Evolutionary conservation across 2,113 vertebrate genomes (phyloP).

Genomic region (Apodemus speciosus): DNA sequence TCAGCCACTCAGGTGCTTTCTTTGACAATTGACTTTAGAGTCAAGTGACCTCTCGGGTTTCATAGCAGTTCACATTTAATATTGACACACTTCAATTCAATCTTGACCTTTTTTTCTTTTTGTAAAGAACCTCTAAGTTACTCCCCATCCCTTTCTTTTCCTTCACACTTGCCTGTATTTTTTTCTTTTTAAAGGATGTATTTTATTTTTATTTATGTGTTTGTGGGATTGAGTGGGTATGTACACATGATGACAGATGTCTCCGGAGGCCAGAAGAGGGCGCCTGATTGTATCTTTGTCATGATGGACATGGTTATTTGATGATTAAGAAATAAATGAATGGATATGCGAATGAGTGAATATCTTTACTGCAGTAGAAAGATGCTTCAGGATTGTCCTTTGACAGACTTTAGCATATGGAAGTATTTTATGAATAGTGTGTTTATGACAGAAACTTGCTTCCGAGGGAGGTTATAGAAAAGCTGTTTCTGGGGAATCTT

Average conservation of each 20-base stretch:
- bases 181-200: not conserved
- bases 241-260: not conserved
- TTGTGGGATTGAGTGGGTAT: too few relatives aligned
- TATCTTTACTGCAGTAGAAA: slow-evolving; percentile 25
- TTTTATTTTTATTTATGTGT: not conserved
- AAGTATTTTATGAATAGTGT: slow-evolving; percentile 61
- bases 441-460: slow-evolving; percentile 63
- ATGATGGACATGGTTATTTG: not conserved
- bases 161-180: not conserved
- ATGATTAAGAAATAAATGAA: not conserved
- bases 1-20: not conserved
- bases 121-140: not conserved
- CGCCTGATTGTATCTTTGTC: not conserved
- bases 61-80: not conserved
- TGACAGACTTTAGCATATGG: slow-evolving; percentile 29
- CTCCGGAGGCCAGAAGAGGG: not conserved
- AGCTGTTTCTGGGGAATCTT: slow-evolving; percentile 52
- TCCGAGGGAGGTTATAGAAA: slow-evolving; percentile 52
- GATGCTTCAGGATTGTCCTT: not conserved
- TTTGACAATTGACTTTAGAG: not conserved
- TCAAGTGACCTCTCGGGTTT: not conserved
- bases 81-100: not conserved
- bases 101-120: not conserved
- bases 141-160: not conserved
- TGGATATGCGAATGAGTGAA: not conserved